Conservation (phyloP, 2,888 invertebrate genomes). For the Leptinotarsa tumamoca region DNA sequence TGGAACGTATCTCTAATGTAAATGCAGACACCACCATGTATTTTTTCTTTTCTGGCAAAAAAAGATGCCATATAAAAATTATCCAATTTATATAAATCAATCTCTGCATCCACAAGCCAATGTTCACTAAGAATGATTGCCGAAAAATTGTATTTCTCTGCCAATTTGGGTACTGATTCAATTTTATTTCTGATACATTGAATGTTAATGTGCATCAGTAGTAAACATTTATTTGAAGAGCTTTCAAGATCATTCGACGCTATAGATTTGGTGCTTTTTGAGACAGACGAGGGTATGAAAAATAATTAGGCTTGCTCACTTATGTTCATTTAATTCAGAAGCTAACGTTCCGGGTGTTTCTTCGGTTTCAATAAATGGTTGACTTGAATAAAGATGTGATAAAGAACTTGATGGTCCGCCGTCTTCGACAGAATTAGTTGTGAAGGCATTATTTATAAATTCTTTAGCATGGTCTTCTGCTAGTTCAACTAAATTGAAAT, state of each 20-base stretch:
- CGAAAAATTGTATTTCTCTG: no score
- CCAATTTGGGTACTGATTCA: no score
- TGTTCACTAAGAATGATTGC: not conserved
- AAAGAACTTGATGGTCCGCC: no score
- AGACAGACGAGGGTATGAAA: not conserved
- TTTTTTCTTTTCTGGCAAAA: not conserved
- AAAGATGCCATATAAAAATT: not conserved
- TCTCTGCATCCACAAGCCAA: not conserved
- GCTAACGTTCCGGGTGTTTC: not conserved
- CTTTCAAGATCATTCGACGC: not conserved
- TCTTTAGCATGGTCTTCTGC: no score
- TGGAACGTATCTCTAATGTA: no score
- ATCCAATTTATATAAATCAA: not conserved
- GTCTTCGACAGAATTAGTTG: no score
- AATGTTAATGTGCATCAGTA: not conserved
- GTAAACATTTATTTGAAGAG: not conserved
- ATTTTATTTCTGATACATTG: not conserved
- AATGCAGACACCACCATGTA: not conserved
- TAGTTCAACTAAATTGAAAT: no score
- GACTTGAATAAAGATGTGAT: no score
- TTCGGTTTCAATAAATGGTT: no score
- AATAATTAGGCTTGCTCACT: not conserved
- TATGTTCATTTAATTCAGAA: not conserved
- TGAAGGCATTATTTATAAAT: no score
- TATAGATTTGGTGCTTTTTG: not conserved